Evolutionary conservation across 1,140 invertebrate species (phyloP).

Genomic region (Pseudomyrmex sp.): DNA sequence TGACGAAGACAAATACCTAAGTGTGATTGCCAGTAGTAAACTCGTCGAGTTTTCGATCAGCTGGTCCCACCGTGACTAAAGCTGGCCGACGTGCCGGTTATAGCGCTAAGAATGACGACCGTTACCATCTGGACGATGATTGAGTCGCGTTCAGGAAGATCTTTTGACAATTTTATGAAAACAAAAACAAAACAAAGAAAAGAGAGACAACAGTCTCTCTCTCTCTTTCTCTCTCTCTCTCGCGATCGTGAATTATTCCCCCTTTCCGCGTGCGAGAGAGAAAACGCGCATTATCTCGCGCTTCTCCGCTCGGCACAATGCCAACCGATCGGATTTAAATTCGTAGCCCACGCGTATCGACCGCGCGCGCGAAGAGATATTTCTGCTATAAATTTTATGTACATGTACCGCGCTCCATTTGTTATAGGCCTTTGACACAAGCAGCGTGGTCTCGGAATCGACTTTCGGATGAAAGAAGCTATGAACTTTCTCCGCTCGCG

Average conservation of each 20-base stretch:
- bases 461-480: not conserved
- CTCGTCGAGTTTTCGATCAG: conserved; percentile 59
- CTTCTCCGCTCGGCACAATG: conserved; percentile 26
- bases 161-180: conserved; percentile 11
- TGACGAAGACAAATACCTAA: conserved; percentile 61
- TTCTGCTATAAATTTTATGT: conserved; percentile 5
- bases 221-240: not conserved
- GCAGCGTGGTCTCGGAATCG: not conserved
- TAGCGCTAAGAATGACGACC: conserved; percentile 22
- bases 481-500: not conserved
- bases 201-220: not conserved
- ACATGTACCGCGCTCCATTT: not conserved
- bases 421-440: not conserved
- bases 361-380: not conserved
- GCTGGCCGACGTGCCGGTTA: conserved; percentile 15
- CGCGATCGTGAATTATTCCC: not conserved
- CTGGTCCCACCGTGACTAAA: conserved; percentile 55
- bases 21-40: conserved; percentile 57
- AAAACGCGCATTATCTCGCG: conserved; percentile 52
- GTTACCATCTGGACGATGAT: conserved; percentile 24
- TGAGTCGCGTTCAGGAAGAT: conserved; percentile 33
- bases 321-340: conserved; percentile 37
- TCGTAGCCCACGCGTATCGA: not conserved
- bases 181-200: not conserved
- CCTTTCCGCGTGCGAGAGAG: not conserved